Base-by-base conservation (phyloP, 2,888 invertebrate species). In the Epirrhoe alternata region DNA sequence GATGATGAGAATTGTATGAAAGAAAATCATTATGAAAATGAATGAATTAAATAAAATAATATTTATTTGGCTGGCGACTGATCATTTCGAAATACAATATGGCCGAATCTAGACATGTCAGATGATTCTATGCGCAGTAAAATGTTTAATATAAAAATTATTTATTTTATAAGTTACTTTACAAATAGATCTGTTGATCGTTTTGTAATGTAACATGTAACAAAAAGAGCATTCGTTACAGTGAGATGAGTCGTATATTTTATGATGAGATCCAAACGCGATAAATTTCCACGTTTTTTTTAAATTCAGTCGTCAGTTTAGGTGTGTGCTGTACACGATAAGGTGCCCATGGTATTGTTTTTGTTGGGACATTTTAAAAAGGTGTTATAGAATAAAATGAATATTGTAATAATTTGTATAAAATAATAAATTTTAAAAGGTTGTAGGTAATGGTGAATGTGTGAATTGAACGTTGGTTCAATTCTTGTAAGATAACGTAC, bases 321-420 rank as follows among this genome's bases (percentile, higher is more conserved):
- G 14, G 14, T 56, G 42, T 45, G 5, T 50, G 24, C 24, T 1
- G 16, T 33, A 42, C 54, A 56, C 42, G 24, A 61, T 68, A n/a
- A 17, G 58, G 57, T 61, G 56, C 50, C 64, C 61, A 57, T 61
- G 54, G 50, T 57, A 54, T 31, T 12, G 12, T 49, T 61, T 54
- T 47, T n/a, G 30, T 47, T 49, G 50, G 45, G 54, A 55, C 51
- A 58, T 35, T 58, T 58, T 59, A 16, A n/a, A 49, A 42, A 12
- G 51, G 51, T 30, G 12, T 51, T 12, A 0, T 55, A 17, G 4
- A 12, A 0, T 2, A 12, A 42, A 33, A 33, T 33, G 33, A 0
- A 33, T 42, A 42, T 42, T 42, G 38, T 42, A 42, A 38, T n/a
- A 12, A 24, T 45, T 12, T n/a, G 30, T 55, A 30, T 50, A 30